A percentile compares a stretch with the other conserved stretches of the same genome.
phyloP scores from a whole-genome alignment of 2,113 vertebrate genomes.

The Geothlypis trichas region DNA sequence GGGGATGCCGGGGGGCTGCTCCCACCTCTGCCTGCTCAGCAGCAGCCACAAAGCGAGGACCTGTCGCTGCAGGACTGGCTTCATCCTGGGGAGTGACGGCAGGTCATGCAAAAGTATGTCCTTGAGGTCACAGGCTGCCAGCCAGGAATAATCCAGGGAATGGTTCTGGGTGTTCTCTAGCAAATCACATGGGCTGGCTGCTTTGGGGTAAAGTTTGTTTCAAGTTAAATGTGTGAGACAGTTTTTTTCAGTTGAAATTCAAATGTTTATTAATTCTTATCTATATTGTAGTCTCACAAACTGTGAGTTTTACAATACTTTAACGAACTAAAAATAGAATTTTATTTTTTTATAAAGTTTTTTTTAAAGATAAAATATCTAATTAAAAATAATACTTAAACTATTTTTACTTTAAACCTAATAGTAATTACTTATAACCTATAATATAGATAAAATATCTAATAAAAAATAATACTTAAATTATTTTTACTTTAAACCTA shows the following conservation, averaged over 20 bases:
- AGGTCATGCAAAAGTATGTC: conserved; percentile 97
- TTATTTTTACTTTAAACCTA: background rate
- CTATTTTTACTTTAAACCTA: background rate
- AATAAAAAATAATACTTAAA: background rate
- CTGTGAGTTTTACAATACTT: background rate
- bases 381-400: background rate
- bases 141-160: background rate
- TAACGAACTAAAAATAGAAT: background rate
- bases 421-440: background rate
- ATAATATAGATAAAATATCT: background rate
- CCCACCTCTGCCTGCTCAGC: conserved; percentile 93
- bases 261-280: background rate
- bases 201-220: background rate
- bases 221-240: background rate
- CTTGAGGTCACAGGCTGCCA: conserved; percentile 2
- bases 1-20: conserved; percentile 89
- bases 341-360: background rate
- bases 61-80: conserved; percentile 93
- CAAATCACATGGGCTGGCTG: background rate
- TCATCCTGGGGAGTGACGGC: conserved; percentile 87
- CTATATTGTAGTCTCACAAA: background rate
- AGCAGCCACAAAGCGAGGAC: conserved; percentile 91
- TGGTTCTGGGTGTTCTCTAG: background rate
- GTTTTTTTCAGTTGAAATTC: background rate
- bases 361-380: background rate